A percentile compares a stretch with the other conserved stretches of the same genome.
Conservation (phyloP, 2,113 vertebrate genomes). For the Chroicocephalus ridibundus region DNA sequence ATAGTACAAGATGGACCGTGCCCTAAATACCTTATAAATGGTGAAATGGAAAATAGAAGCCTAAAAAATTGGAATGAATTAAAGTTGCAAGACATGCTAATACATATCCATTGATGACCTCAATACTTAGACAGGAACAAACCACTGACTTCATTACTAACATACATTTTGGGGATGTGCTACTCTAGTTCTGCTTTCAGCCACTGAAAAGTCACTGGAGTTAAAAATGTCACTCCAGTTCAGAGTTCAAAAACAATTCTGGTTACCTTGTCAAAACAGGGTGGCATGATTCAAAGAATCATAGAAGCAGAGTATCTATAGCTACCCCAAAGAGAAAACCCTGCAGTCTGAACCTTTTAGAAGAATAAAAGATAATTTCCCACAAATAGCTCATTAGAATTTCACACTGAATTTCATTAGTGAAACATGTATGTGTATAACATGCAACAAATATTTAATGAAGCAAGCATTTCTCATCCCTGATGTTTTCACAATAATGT, state of each 20-base stretch:
- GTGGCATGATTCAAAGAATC: not conserved
- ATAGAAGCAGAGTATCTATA: not conserved
- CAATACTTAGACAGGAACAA: not conserved
- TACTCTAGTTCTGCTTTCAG: not conserved
- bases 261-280: not conserved
- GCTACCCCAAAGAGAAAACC: not conserved
- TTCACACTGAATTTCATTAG: not conserved
- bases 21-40: not conserved
- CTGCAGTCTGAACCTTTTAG: not conserved
- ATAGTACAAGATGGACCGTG: not conserved
- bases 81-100: not conserved
- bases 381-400: not conserved
- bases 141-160: not conserved
- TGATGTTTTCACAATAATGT: not conserved
- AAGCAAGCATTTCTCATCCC: not conserved
- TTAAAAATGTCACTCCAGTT: not conserved
- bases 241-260: not conserved
- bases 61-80: not conserved
- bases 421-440: not conserved
- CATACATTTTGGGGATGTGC: rapidly evolving
- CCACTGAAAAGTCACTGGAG: not conserved
- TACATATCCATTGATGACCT: not conserved
- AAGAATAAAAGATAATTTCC: not conserved
- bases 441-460: not conserved
- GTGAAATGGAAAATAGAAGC: not conserved